Conservation (phyloP, 2,113 vertebrate species). For the Puma concolor region DNA sequence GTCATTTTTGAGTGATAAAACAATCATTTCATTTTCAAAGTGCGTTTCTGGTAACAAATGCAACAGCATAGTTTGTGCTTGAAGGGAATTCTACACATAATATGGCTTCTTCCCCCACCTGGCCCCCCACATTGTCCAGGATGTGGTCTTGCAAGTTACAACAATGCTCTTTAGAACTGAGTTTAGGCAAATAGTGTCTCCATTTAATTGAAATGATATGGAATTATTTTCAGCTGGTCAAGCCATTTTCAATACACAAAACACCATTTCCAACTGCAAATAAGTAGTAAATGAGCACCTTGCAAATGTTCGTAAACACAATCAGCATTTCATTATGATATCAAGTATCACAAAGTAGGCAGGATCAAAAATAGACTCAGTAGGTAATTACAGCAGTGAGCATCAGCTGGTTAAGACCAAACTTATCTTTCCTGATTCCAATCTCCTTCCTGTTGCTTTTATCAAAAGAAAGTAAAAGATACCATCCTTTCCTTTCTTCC, state of each 20-base stretch:
- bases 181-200: slow-evolving; percentile 67
- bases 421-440: slow-evolving; percentile 33
- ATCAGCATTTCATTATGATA: slow-evolving; percentile 82
- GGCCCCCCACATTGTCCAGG: background rate
- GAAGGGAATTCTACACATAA: background rate
- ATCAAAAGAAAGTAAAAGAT: background rate
- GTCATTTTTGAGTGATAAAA: background rate
- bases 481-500: background rate
- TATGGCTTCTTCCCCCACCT: no score
- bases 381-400: slow-evolving; percentile 79
- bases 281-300: slow-evolving; percentile 78
- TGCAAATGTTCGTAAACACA: slow-evolving; percentile 74
- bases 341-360: slow-evolving; percentile 71
- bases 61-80: background rate
- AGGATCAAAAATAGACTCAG: slow-evolving; percentile 48
- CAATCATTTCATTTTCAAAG: slow-evolving; percentile 28
- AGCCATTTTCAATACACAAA: slow-evolving; percentile 68
- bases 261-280: slow-evolving; percentile 64
- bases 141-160: slow-evolving; percentile 72
- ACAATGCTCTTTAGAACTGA: slow-evolving; percentile 55
- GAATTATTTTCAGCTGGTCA: slow-evolving; percentile 79
- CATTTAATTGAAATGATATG: slow-evolving; percentile 64
- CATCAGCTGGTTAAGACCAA: slow-evolving; percentile 67
- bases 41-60: background rate
- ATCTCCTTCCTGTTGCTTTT: slow-evolving; percentile 19